Evolutionary conservation across 1,140 invertebrate species (phyloP).

Genomic region (Thalassaphorura encarpata): DNA sequence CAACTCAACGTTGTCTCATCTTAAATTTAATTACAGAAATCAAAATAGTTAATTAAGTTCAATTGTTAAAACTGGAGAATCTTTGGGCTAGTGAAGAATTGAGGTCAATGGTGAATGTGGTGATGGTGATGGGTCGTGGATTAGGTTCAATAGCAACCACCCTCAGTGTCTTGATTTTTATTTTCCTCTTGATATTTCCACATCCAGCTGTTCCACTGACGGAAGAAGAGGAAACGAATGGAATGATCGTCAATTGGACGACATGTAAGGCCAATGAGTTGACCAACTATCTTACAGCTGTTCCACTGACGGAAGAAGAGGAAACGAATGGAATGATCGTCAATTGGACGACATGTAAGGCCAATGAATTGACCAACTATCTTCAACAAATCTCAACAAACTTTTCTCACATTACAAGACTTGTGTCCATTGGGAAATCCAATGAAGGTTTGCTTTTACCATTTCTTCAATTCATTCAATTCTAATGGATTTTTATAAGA

Average conservation of each 20-base stretch:
- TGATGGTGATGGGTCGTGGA: too few relatives aligned
- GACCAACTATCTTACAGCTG: background rate
- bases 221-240: background rate
- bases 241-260: background rate
- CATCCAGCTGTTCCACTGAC: background rate
- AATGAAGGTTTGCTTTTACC: slow-evolving; percentile 17
- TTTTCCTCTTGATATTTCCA: background rate
- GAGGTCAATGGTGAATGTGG: too few relatives aligned
- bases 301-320: background rate
- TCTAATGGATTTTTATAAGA: background rate
- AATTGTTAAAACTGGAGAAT: too few relatives aligned
- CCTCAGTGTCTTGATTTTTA: background rate
- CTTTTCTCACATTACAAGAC: slow-evolving; percentile 4
- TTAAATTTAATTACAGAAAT: too few relatives aligned
- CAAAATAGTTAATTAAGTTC: too few relatives aligned
- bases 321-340: background rate
- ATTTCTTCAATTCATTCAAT: slow-evolving; percentile 4
- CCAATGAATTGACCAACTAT: slow-evolving; percentile 18
- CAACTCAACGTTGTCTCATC: too few relatives aligned
- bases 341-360: background rate
- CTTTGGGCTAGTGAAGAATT: background rate
- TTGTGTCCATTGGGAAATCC: slow-evolving; percentile 25
- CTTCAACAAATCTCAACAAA: slow-evolving; percentile 7
- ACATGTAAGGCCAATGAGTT: background rate
- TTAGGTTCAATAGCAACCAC: background rate